Percentiles rank a stretch among this genome's conserved stretches.
These are phyloP conservation scores for Rotaria socialis DNA, from an alignment of 2,888 invertebrate genomes.

Conservation along the genomic window DNA sequence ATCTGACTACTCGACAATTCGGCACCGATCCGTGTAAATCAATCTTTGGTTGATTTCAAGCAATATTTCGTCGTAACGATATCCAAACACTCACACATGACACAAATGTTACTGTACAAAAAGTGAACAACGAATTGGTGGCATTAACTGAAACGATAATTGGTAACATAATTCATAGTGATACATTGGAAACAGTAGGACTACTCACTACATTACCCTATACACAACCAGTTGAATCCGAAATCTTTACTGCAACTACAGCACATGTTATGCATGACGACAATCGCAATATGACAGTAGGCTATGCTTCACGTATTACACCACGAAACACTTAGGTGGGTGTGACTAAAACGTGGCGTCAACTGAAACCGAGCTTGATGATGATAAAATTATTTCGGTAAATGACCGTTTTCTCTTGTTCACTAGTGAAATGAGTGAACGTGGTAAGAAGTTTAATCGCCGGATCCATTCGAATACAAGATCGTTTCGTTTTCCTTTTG, in stretches of 20 bases:
- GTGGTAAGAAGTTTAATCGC: background rate
- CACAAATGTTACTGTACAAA: background rate
- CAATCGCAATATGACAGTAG: background rate
- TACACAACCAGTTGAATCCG: background rate
- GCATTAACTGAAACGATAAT: background rate
- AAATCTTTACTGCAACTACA: background rate
- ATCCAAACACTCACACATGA: too few relatives aligned
- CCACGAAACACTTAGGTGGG: background rate
- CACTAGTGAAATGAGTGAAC: background rate
- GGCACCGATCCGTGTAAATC: too few relatives aligned
- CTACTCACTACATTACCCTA: background rate
- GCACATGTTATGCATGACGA: constrained; percentile 1
- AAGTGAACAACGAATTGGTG: background rate
- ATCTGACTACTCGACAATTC: too few relatives aligned
- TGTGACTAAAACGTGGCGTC: background rate
- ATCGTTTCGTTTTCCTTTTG: background rate
- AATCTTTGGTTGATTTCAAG: too few relatives aligned
- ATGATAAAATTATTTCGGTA: background rate
- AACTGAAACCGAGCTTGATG: background rate
- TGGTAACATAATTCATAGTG: background rate
- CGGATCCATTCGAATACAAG: background rate
- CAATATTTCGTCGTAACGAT: too few relatives aligned
- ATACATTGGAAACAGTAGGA: background rate
- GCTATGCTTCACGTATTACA: background rate
- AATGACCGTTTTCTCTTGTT: background rate